Evolutionary conservation across 2,113 vertebrate species (phyloP).

Genomic region (Sylvilagus bachmani): DNA sequence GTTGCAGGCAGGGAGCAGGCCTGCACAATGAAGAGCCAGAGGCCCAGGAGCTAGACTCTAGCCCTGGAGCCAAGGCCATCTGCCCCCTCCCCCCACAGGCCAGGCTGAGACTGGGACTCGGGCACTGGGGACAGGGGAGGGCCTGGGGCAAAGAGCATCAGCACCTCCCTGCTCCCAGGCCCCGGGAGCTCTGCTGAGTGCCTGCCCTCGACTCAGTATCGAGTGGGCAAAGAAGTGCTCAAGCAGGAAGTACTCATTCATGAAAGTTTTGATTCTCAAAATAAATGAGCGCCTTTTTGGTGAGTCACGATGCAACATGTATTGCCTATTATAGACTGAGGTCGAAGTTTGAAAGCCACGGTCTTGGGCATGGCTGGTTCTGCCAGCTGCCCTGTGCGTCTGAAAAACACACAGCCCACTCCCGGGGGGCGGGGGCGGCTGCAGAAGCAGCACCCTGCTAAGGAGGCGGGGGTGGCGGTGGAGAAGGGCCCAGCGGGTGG

Average conservation of each 20-base stretch:
- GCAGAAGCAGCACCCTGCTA: neutral
- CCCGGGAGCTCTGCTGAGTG: too few relatives aligned
- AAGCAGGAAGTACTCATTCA: neutral
- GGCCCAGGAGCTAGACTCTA: neutral
- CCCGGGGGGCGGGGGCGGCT: too few relatives aligned
- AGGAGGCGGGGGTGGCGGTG: neutral
- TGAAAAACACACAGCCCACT: neutral
- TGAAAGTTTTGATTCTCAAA: neutral
- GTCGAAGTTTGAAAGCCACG: neutral
- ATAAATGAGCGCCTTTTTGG: too few relatives aligned
- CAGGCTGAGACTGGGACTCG: neutral
- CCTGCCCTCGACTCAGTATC: too few relatives aligned
- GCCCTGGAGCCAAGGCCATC: neutral
- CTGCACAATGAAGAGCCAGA: neutral
- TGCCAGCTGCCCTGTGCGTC: neutral
- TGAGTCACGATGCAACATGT: neutral
- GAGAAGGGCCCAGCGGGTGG: neutral
- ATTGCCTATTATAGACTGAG: neutral
- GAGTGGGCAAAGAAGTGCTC: neutral
- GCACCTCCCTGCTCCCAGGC: too few relatives aligned
- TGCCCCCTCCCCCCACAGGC: neutral
- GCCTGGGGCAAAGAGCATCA: neutral
- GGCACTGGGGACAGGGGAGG: neutral
- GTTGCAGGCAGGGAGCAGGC: neutral
- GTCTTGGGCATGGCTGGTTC: neutral